A percentile compares a stretch with the other conserved stretches of the same genome.
phyloP scores from a whole-genome alignment of 1,140 invertebrate genomes.

The Diorhabda sublineata region DNA sequence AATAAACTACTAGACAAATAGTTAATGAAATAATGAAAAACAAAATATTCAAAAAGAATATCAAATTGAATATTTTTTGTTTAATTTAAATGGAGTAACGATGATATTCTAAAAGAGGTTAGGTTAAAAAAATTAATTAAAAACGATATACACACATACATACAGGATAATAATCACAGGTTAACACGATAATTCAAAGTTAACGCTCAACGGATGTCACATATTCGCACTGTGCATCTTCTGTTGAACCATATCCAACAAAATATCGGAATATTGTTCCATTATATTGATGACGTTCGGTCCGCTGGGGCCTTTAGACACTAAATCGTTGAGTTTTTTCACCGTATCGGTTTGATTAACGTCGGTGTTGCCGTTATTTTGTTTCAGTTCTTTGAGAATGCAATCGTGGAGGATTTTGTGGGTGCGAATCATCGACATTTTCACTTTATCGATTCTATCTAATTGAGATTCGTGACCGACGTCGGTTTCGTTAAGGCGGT shows the following conservation, averaged over 20 bases:
- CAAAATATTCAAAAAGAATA: no score
- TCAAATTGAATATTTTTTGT: no score
- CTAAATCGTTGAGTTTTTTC: slow-evolving; percentile 44
- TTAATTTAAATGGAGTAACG: no score
- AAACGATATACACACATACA: background rate
- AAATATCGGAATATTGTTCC: slow-evolving; percentile 62
- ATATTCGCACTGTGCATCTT: slow-evolving; percentile 50
- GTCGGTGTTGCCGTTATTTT: slow-evolving; percentile 39
- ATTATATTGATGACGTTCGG: slow-evolving; percentile 57
- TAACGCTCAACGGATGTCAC: slow-evolving; percentile 31
- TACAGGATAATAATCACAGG: slow-evolving; percentile 16
- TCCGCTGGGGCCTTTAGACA: slow-evolving; percentile 46
- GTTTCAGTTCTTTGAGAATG: slow-evolving; percentile 38
- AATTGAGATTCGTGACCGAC: slow-evolving; percentile 41
- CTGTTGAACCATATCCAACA: slow-evolving; percentile 60
- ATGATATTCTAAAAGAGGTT: no score
- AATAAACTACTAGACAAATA: no score
- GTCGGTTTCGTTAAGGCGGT: slow-evolving; percentile 51
- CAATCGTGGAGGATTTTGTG: slow-evolving; percentile 52
- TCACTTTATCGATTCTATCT: slow-evolving; percentile 51
- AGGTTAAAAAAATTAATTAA: no score
- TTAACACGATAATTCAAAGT: slow-evolving; percentile 25
- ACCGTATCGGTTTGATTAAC: slow-evolving; percentile 44
- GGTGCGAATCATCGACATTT: slow-evolving; percentile 53
- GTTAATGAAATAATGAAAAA: no score